phyloP scores from a whole-genome alignment of 1,140 invertebrate genomes.

The Oreohelix idahoensis region DNA sequence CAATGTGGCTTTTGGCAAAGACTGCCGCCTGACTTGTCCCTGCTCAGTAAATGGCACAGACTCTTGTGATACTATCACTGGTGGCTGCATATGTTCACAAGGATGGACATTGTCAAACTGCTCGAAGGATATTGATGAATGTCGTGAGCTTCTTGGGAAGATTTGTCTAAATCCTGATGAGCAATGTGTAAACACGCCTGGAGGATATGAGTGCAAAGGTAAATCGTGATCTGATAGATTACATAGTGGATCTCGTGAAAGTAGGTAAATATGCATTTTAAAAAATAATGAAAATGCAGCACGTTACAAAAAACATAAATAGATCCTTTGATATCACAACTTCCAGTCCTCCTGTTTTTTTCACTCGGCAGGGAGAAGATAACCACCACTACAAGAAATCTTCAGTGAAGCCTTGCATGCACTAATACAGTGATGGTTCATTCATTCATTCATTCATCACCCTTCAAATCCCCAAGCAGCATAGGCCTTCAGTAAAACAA shows the following conservation, averaged over 20 bases:
- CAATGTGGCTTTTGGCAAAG: slow-evolving; percentile 2
- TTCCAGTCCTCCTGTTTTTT: too few species aligned
- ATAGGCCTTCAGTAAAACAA: too few species aligned
- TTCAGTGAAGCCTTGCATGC: too few species aligned
- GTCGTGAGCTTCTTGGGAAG: not conserved
- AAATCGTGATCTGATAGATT: not conserved
- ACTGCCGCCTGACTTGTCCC: not conserved
- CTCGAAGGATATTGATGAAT: slow-evolving; percentile 7
- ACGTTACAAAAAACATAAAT: too few species aligned
- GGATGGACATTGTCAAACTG: slow-evolving; percentile 1
- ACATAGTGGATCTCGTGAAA: not conserved
- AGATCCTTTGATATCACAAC: too few species aligned
- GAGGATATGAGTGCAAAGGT: not conserved
- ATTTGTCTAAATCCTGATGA: not conserved
- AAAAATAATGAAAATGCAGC: too few species aligned
- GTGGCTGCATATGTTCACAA: not conserved
- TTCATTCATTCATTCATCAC: too few species aligned
- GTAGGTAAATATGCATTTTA: too few species aligned
- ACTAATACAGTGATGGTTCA: too few species aligned
- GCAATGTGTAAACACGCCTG: not conserved
- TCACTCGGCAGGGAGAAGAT: too few species aligned
- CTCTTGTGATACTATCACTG: not conserved
- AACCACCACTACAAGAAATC: too few species aligned
- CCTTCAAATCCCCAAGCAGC: too few species aligned
- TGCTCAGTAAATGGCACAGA: not conserved